Evolutionary conservation across 2,797 vertebrate genomes (phyloP), one percentile per base, ranked within the genome.

Genomic region (Helarctos malayanus): DNA sequence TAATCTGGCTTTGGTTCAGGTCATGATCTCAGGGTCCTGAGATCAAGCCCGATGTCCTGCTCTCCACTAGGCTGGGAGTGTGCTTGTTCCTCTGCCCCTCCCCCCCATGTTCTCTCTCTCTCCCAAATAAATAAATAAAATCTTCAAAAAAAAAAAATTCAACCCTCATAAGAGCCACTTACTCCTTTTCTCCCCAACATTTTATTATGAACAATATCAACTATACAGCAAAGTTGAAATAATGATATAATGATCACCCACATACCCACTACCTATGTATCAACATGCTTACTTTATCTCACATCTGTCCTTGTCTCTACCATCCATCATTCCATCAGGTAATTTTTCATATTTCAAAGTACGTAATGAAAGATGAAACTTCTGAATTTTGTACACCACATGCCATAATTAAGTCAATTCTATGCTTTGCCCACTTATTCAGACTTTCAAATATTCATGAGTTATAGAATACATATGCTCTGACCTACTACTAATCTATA

Each of bases 321-420:
- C 7, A 65, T 79, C 35, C 27, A 35, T 73, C 27, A 35, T 79
- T 32, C 32, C 0, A 5, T 76, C 10, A 25, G 59, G 16, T 21
- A 52, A 4, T 52, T 52, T 61, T 97, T 96, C 32, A 29, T 57
- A n/a, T 75, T 91, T 91, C 12, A 27, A 76, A 81, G 16, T 84
- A 82, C 57, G 2, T 63, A 23, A 83, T 79, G 10, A 35, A 94
- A 95, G 57, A 52, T 25, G 81, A 15, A 81, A 68, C 9, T 25
- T 56, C 0, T 71, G 38, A 75, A 63, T 65, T 85, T 25, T 38
- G 27, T 68, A 56, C 11, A 61, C 3, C 2, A 23, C 19, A 52
- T 29, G 23, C 1, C 35, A 81, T 19, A 57, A 84, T 80, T 71
- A 25, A 78, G 7, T 73, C n/a, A 91, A 63, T 81, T 86, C 12